These are phyloP conservation scores for Serinus canaria DNA, from an alignment of 2,113 vertebrate genomes.

Conservation along the genomic window DNA sequence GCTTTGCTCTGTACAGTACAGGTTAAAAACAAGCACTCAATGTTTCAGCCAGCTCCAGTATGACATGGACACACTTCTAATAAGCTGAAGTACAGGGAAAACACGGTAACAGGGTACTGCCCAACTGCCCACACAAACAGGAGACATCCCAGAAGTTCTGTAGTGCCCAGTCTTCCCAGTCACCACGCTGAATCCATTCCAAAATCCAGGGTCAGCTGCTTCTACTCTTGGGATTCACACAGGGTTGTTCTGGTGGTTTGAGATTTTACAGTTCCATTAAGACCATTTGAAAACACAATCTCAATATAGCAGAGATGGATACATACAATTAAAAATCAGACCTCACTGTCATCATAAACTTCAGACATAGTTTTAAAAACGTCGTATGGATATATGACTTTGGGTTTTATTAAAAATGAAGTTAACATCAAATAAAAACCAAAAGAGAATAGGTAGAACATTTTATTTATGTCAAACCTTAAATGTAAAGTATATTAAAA, in stretches of 20 bases:
- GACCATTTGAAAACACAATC: not conserved
- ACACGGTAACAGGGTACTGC: not conserved
- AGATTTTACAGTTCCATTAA: not conserved
- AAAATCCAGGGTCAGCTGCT: not conserved
- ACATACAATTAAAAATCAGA: not conserved
- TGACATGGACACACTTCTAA: not conserved
- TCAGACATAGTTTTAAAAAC: not conserved
- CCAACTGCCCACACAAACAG: not conserved
- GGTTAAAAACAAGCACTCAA: not conserved
- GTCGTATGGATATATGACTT: not conserved
- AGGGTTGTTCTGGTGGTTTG: rapidly evolving
- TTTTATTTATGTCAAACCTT: constrained; percentile 60
- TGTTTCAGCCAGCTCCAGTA: not conserved
- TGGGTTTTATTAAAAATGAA: constrained; percentile 16
- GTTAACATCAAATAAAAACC: constrained; percentile 43
- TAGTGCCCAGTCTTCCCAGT: not conserved
- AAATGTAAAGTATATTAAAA: constrained; percentile 55
- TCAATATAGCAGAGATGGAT: not conserved
- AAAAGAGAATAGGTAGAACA: constrained; percentile 38
- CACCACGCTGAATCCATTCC: not conserved
- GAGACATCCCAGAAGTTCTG: not conserved
- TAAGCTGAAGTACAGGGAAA: not conserved
- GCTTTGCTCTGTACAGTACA: not conserved
- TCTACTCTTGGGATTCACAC: not conserved
- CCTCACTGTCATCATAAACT: not conserved